Evolutionary conservation across 2,888 invertebrate genomes (phyloP), one percentile per base, ranked within the genome.

Genomic region (Cataglyphis rosenhaueri): DNA sequence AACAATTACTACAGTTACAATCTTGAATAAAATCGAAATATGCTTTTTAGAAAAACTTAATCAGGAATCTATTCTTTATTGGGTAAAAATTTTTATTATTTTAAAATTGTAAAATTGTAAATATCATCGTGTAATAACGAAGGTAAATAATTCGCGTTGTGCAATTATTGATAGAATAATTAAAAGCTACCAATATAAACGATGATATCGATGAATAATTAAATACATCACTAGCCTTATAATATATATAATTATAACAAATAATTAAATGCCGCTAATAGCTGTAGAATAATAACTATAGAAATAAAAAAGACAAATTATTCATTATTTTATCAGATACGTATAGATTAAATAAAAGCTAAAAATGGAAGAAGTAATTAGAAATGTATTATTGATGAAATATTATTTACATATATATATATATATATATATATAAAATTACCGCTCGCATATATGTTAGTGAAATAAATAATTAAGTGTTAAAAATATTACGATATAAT

Each of bases 401-500:
- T 3, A 44, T 64, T 74, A 75, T 25, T 52, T 21, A 21, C 21
- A 21, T 21, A 21, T 21, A 21, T 21, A 21, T 21, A 21, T 64
- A 18, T 6, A 12, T 64, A 18, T 6, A 12, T 6, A 8, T 44
- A 15, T 12, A 18, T 41, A 44, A 78, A 32, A 70, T 32, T 70
- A 18, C 41, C 21, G 21, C 32, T 6, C 32, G 32, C 55, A 35
- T 48, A 21, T 21, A 52, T 35, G 41, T 3, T 59, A 15, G 12
- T 65, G 59, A 44, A 79, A 70, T 59, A 71, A 79, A 79, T 79
- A 71, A 79, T 79, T 61, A 71, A 78, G 41, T 70, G 41, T 70
- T 71, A 35, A 59, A 18, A 59, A 68, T 57, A 32, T 35, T 21
- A 25, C 41, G 68, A 15, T 64, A 29, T 64, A 29, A 55, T 48